Evolutionary conservation across 2,888 invertebrate genomes (phyloP), one percentile per base, ranked within the genome.

Genomic region (Allolobophora icterica): DNA sequence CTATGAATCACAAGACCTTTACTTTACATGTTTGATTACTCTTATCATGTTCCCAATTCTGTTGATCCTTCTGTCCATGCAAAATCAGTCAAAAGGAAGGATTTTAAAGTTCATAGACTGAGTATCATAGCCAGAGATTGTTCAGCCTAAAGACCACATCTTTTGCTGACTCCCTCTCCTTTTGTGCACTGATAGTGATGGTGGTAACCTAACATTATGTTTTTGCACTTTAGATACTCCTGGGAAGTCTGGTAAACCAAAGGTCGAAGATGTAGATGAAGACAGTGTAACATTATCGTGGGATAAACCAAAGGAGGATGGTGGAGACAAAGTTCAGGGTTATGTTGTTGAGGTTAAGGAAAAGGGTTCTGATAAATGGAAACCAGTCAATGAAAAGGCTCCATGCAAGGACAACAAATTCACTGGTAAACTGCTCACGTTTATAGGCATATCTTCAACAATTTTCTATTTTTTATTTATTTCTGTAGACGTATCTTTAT

Each of bases 251-350:
- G 97, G 98, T 91, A 97, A 97, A 93, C 98, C 99, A 0, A 97
- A 97, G 93, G 97, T 99, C 84, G 96, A 97, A 24, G 99, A 99
- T 93, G 98, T 98, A 97, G 99, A 99, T 95, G 95, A 95, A 84
- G 95, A 97, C 87, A 97, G 97, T 95, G 98, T 98, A 11, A 99
- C 99, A 94, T 97, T 99, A 58, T 97, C 97, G 93, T 99, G 99
- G 99, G 97, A 98, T 94, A 97, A 97, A 93, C 99, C 99, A 0
- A 96, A 96, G 0, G 97, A 96, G 92, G 99, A 99, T 94, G 99
- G 99, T 92, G 99, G 99, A 89, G 97, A 98, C 89, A 97, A 97
- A 93, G 97, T 99, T 91, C 98, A 98, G 33, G 99, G 95, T 52
- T 93, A 93, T 52, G 92, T 93, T 24, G 96, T 99, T 93, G 99